A percentile compares a stretch with the other conserved stretches of the same genome.
These are phyloP conservation scores for Sciurus vulgaris DNA, from an alignment of 2,797 vertebrate species.

Conservation along the genomic window DNA sequence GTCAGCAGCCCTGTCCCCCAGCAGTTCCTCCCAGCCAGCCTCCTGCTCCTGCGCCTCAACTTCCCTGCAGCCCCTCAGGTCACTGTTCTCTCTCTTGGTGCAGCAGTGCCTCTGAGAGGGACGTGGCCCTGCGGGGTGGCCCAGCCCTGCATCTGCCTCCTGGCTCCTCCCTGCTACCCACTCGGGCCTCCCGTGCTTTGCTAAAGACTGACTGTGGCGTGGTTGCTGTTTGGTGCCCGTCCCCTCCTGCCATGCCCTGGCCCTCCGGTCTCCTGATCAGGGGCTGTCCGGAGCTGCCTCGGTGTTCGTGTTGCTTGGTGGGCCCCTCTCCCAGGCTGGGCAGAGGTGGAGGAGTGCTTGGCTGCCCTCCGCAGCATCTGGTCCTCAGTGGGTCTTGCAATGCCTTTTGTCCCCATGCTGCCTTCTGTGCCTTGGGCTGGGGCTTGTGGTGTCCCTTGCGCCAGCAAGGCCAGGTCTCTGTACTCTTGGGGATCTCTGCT, in stretches of 20 bases:
- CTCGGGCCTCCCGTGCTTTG: background rate
- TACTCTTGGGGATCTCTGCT: background rate
- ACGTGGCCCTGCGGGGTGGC: too few relatives aligned
- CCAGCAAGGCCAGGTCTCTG: background rate
- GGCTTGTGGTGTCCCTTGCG: background rate
- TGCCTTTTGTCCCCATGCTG: background rate
- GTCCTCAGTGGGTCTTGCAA: background rate
- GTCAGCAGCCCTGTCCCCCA: too few relatives aligned
- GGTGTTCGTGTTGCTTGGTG: background rate
- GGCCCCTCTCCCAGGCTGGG: background rate
- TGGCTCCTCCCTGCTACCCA: too few relatives aligned
- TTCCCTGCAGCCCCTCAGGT: background rate
- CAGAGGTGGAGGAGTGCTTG: background rate
- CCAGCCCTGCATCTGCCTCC: background rate
- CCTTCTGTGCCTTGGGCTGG: background rate
- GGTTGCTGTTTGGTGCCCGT: background rate
- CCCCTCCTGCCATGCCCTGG: background rate
- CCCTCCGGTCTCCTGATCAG: rapidly evolving
- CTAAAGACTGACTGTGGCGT: background rate
- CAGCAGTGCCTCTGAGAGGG: background rate
- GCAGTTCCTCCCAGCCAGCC: too few relatives aligned
- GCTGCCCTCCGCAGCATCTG: background rate
- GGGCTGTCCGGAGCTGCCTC: background rate
- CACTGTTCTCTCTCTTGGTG: background rate
- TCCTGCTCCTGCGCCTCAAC: background rate